Evolutionary conservation across 2,113 vertebrate species (phyloP).

Genomic region (Catharus fuscescens): DNA sequence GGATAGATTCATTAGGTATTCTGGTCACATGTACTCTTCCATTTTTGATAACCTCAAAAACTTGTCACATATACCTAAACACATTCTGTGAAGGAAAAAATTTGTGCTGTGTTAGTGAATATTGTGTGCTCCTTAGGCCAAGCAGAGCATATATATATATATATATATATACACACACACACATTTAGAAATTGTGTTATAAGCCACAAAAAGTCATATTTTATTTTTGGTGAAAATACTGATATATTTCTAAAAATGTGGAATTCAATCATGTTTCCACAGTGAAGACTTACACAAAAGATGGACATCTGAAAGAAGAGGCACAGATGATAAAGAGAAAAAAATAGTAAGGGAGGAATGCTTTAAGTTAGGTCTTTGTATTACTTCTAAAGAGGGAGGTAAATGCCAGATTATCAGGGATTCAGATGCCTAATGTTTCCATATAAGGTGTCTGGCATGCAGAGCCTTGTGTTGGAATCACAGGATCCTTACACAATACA

Average conservation of each 20-base stretch:
- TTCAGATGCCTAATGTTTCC: background rate
- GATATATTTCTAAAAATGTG: background rate
- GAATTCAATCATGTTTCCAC: background rate
- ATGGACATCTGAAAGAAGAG: background rate
- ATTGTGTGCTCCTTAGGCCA: background rate
- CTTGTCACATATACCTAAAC: background rate
- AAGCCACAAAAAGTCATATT: background rate
- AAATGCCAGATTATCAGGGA: background rate
- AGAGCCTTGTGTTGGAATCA: background rate
- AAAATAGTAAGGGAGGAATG: background rate
- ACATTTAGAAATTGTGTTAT: background rate
- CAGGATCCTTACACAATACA: background rate
- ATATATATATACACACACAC: background rate
- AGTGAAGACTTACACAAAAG: background rate
- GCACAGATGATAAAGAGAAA: background rate
- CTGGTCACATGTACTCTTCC: background rate
- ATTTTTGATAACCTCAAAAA: background rate
- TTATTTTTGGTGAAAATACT: background rate
- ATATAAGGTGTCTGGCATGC: background rate
- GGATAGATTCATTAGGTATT: background rate
- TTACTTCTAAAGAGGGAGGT: background rate
- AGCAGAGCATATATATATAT: background rate
- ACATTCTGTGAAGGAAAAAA: background rate
- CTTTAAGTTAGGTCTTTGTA: background rate
- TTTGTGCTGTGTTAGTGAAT: background rate